These are phyloP conservation scores for Cairina moschata DNA, from an alignment of 2,113 vertebrate species.

Conservation along the genomic window DNA sequence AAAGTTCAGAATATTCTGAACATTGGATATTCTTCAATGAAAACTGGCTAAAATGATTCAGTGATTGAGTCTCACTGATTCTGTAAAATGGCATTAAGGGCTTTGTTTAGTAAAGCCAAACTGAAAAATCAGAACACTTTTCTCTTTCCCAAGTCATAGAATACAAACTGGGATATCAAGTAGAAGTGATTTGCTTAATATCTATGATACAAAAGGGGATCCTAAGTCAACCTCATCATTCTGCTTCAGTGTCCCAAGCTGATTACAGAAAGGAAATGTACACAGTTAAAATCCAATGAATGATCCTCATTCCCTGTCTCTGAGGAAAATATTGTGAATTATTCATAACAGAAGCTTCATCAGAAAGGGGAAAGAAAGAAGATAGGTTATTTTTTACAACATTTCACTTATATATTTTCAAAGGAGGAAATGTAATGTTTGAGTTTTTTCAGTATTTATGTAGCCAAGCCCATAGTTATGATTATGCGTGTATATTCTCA, in stretches of 20 bases:
- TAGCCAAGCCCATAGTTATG: neutral
- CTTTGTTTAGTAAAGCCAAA: neutral
- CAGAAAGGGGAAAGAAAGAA: neutral
- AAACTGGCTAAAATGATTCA: neutral
- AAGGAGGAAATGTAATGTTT: neutral
- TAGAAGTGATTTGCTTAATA: slow-evolving; percentile 32
- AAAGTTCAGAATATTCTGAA: neutral
- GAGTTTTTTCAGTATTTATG: slow-evolving; percentile 4
- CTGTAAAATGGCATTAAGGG: neutral
- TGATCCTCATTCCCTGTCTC: neutral
- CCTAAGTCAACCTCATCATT: neutral
- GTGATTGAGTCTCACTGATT: neutral
- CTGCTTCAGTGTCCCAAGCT: neutral
- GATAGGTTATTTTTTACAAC: neutral
- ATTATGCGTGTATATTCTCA: slow-evolving; percentile 4
- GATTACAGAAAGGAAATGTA: slow-evolving; percentile 26
- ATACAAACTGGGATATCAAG: neutral
- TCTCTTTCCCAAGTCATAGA: neutral
- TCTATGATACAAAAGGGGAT: neutral
- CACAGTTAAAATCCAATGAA: neutral
- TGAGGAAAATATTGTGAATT: slow-evolving; percentile 9
- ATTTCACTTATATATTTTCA: neutral
- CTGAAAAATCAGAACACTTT: neutral
- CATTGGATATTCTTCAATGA: neutral
- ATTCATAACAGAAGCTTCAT: slow-evolving; percentile 4